Base-by-base conservation (phyloP, 2,113 vertebrate genomes). In the Odontesthes bonariensis region DNA sequence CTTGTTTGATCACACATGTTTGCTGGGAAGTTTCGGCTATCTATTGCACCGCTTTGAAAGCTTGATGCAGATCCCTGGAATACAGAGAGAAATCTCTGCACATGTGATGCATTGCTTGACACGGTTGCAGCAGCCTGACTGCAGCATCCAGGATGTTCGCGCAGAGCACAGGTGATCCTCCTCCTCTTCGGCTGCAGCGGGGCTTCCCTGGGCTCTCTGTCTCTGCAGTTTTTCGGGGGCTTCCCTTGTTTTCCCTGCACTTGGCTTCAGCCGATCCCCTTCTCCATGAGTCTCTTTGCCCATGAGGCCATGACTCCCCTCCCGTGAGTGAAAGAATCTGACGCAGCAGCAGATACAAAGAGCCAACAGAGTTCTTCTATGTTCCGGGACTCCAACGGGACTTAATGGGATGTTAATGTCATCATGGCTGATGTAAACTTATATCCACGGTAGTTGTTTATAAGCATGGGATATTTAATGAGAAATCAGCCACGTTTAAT, bases 191-290 rank as follows among this genome's bases (percentile, higher is more conserved):
- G 70, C 84, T 77, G 69, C 88, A 84, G 80, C 11, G 11, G 87
- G 89, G 66, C 75, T 89, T 89, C 83, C 89, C 77, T 66, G 80
- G 84, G 72, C 70, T 87, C 55, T 67, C 6, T 3, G 6, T 60
- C 56, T 73, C 74, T 84, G 67, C 84, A 81, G 71, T 52, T 56
- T 86, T 82, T 73, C 77, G 1, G 58, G 83, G 79, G 74, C 79
- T 86, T 81, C 83, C 89, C 87, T 75, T 78, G 75, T 87, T 68
- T 19, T 51, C 6, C 8, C 74, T 83, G 86, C 88, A 79, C 53
- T 81, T 71, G 58, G 19, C 58, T 51, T 33, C 38, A 58, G 27
- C 81, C 56, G 52, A 59, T 22, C 68, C 81, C 77, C 55, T 49
- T 49, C 70, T 70, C 66, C 56, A 27, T 51, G 33, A 32, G 35